These are phyloP conservation scores for Lagorchestes hirsutus DNA, from an alignment of 2,797 vertebrate genomes.

Conservation along the genomic window DNA sequence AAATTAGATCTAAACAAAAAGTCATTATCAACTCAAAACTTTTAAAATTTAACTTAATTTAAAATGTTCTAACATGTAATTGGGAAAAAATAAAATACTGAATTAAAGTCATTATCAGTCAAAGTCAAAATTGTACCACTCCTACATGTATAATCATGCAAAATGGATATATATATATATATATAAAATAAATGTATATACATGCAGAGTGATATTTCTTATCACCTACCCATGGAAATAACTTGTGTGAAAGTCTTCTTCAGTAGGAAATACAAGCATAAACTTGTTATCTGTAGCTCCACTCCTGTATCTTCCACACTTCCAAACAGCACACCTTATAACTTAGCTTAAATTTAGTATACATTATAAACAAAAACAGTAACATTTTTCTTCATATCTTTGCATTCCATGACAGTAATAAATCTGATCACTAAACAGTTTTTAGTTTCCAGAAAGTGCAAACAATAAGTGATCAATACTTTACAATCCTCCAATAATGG, in stretches of 20 bases:
- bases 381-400: constrained; percentile 82
- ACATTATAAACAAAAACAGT: constrained; percentile 85
- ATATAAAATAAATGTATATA: constrained; percentile 85
- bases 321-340: constrained; percentile 89
- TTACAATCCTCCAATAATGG: constrained; percentile 70
- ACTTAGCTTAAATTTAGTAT: constrained; percentile 88
- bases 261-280: constrained; percentile 90
- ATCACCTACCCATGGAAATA: constrained; percentile 91
- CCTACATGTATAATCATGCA: constrained; percentile 91
- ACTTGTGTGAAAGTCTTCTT: constrained; percentile 91
- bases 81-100: background rate
- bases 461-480: constrained; percentile 61
- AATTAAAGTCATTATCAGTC: constrained; percentile 80
- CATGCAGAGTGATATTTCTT: constrained; percentile 89
- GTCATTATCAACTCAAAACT: constrained; percentile 69
- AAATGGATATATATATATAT: constrained; percentile 77
- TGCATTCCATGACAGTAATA: constrained; percentile 78
- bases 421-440: constrained; percentile 75
- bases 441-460: constrained; percentile 67
- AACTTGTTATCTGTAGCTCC: constrained; percentile 90
- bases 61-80: background rate
- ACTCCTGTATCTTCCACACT: constrained; percentile 91
- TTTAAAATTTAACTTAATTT: background rate
- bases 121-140: constrained; percentile 91
- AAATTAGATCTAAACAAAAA: constrained; percentile 59